Percentiles rank a stretch among this genome's conserved stretches.
Evolutionary conservation across 2,797 vertebrate genomes (phyloP).

Genomic region (Myripristis jacobus): DNA sequence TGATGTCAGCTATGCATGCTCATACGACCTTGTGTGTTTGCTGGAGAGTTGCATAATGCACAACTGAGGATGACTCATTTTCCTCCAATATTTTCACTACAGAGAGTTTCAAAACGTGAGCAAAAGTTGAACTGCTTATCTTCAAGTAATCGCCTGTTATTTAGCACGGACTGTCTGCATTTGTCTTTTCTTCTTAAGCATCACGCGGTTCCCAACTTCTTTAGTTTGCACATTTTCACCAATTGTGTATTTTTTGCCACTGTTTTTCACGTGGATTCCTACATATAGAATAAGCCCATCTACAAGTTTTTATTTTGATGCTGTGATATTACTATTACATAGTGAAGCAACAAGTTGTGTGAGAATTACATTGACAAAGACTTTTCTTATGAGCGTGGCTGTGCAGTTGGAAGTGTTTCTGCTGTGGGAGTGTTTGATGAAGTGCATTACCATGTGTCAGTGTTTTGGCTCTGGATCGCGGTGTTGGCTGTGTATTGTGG

Average conservation of each 20-base stretch:
- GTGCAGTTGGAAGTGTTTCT: not conserved
- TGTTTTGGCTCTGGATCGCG: constrained; percentile 43
- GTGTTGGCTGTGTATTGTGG: constrained; percentile 14
- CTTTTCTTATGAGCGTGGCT: not conserved
- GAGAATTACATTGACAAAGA: not conserved
- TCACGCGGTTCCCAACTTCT: too few relatives aligned
- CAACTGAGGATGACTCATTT: too few relatives aligned
- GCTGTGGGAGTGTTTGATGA: constrained; percentile 21
- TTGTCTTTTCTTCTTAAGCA: too few relatives aligned
- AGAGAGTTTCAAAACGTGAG: too few relatives aligned
- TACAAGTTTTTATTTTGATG: not conserved
- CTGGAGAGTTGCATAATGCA: too few relatives aligned
- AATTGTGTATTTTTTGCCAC: too few relatives aligned
- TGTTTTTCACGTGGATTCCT: too few relatives aligned
- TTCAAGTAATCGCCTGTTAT: not conserved
- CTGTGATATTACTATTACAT: not conserved
- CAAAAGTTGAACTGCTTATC: not conserved
- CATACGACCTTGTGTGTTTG: too few relatives aligned
- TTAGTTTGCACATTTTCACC: too few relatives aligned
- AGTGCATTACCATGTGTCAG: constrained; percentile 34
- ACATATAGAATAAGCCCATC: not conserved
- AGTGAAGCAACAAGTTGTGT: too few relatives aligned
- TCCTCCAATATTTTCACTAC: too few relatives aligned
- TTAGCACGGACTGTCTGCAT: not conserved
- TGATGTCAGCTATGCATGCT: too few relatives aligned